These are phyloP conservation scores for Musca domestica DNA, from an alignment of 1,140 invertebrate genomes.

Conservation along the genomic window DNA sequence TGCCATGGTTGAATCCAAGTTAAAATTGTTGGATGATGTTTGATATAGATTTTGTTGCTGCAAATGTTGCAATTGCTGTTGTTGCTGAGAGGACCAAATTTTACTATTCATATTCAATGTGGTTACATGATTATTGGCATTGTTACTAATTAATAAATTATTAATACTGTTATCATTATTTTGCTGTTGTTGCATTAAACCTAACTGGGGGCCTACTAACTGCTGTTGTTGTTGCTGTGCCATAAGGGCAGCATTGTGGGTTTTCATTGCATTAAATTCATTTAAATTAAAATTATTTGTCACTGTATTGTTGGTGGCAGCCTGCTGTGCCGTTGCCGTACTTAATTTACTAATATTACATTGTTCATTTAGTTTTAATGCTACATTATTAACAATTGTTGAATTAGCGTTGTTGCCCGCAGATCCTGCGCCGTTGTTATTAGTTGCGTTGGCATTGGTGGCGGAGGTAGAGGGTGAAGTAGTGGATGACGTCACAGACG, in stretches of 20 bases:
- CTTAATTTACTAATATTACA: constrained; percentile 27
- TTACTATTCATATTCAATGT: constrained; percentile 33
- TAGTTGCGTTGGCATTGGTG: too few relatives aligned
- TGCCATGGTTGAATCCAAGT: constrained; percentile 19
- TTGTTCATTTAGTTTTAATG: constrained; percentile 29
- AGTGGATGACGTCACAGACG: too few relatives aligned
- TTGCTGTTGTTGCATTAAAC: constrained; percentile 23
- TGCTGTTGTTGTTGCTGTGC: constrained; percentile 29
- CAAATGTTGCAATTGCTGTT: constrained; percentile 27
- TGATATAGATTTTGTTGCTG: constrained; percentile 27
- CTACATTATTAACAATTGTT: constrained; percentile 25
- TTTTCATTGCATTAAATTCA: constrained; percentile 23
- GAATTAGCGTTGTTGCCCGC: not conserved
- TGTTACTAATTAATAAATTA: constrained; percentile 54
- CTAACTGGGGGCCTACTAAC: constrained; percentile 17
- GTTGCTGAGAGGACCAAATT: constrained; percentile 16
- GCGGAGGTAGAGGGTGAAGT: too few relatives aligned
- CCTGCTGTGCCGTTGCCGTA: constrained; percentile 4
- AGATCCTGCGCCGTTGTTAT: too few relatives aligned
- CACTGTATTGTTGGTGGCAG: constrained; percentile 24
- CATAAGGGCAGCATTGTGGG: constrained; percentile 15
- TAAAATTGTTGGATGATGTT: constrained; percentile 27
- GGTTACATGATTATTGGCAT: constrained; percentile 18
- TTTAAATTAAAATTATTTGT: constrained; percentile 27
- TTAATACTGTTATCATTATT: constrained; percentile 47